phyloP scores from a whole-genome alignment of 2,797 vertebrate species.

The Corythornis leucogaster region DNA sequence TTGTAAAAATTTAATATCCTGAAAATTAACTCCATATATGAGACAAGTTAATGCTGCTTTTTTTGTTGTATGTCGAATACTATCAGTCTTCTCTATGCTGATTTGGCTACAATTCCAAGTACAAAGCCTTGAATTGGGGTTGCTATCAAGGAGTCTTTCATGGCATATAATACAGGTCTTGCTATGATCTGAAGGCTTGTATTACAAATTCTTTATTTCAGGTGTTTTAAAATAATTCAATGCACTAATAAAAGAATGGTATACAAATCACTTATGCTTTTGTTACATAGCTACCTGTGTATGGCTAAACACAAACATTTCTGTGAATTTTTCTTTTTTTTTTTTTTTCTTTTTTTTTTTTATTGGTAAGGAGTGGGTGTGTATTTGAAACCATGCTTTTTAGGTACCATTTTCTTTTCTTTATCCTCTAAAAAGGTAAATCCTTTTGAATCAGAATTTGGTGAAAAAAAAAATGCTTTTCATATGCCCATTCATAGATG shows the following conservation, averaged over 20 bases:
- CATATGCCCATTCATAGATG: neutral
- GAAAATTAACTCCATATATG: neutral
- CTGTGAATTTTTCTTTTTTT: neutral
- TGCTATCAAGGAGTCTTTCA: neutral
- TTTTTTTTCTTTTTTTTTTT: neutral
- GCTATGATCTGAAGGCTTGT: neutral
- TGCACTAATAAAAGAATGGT: neutral
- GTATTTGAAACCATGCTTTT: neutral
- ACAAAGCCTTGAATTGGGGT: neutral
- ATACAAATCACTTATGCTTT: neutral
- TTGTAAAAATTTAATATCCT: neutral
- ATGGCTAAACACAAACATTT: neutral
- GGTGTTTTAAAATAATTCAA: neutral
- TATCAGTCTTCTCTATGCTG: neutral
- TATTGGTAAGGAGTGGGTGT: neutral
- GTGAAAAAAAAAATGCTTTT: neutral
- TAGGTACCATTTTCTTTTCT: neutral
- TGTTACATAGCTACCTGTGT: neutral
- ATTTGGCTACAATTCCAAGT: neutral
- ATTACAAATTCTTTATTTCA: conserved; percentile 26
- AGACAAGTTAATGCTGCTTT: neutral
- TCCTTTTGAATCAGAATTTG: neutral
- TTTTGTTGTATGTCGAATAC: neutral
- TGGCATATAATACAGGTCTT: neutral
- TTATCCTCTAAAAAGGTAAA: neutral